phyloP scores from a whole-genome alignment of 2,888 invertebrate species.

The Ectobius pallidus region DNA sequence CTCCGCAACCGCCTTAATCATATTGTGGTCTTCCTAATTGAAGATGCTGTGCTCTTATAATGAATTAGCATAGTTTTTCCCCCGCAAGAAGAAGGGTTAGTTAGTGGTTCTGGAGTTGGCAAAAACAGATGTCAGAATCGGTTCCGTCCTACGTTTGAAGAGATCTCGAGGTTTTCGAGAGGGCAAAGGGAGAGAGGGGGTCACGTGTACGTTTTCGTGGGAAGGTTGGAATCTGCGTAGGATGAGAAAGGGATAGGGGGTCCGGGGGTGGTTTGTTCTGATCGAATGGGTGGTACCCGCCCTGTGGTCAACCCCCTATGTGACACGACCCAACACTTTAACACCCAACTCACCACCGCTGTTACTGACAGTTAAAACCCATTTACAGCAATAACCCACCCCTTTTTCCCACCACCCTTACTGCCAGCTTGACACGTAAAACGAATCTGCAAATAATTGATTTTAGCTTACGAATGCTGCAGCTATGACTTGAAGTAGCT shows the following conservation, averaged over 20 bases:
- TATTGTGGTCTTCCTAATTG: slow-evolving; percentile 15
- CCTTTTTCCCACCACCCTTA: slow-evolving; percentile 9
- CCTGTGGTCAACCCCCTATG: slow-evolving; percentile 2
- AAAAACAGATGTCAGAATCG: slow-evolving; percentile 22
- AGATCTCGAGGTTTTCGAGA: not conserved
- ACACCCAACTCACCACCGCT: slow-evolving; percentile 34
- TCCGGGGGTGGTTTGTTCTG: slow-evolving; percentile 15
- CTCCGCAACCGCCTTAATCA: not conserved
- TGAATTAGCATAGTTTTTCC: slow-evolving; percentile 4
- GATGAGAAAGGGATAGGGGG: too few relatives aligned
- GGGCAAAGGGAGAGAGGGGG: not conserved
- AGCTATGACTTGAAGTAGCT: not conserved
- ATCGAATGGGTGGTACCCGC: slow-evolving; percentile 28
- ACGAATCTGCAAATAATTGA: slow-evolving; percentile 41
- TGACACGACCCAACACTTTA: slow-evolving; percentile 31
- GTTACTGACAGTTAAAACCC: slow-evolving; percentile 41
- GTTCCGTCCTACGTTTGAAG: not conserved
- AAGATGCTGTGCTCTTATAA: slow-evolving; percentile 2
- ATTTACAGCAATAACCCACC: slow-evolving; percentile 34
- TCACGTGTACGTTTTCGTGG: slow-evolving; percentile 19
- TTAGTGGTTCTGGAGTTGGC: slow-evolving; percentile 16
- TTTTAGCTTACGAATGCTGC: slow-evolving; percentile 29
- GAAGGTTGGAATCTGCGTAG: slow-evolving; percentile 9
- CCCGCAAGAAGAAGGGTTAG: not conserved
- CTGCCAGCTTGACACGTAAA: slow-evolving; percentile 37